Conservation (phyloP, 2,888 invertebrate species). For the Oasisia sp. region DNA sequence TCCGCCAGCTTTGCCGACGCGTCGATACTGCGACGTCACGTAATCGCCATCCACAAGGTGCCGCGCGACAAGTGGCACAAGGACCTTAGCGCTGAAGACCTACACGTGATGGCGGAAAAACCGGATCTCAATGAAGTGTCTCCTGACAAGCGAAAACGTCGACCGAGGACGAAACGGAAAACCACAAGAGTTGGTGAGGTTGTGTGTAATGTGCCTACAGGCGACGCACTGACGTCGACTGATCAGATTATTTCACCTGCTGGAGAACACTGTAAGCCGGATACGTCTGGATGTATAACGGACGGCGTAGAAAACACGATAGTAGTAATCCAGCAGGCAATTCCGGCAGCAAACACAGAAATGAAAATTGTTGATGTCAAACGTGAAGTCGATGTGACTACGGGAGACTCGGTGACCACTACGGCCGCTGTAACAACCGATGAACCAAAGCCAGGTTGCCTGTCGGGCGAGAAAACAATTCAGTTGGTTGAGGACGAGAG, state of each 20-base stretch:
- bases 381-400: neutral
- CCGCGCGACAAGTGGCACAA: neutral
- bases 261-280: neutral
- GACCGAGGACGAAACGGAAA: neutral
- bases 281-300: neutral
- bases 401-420: neutral
- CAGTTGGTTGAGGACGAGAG: neutral
- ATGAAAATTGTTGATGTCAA: neutral
- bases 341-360: neutral
- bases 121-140: neutral
- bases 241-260: neutral
- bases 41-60: constrained; percentile 32
- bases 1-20: constrained; percentile 30
- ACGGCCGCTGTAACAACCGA: neutral
- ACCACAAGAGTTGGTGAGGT: neutral
- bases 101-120: neutral
- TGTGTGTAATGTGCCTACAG: neutral
- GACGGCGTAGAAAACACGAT: neutral
- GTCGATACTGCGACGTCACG: constrained; percentile 32
- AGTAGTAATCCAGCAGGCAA: neutral
- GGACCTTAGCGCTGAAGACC: neutral
- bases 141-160: neutral
- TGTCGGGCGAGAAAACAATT: neutral
- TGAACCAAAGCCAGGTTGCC: neutral
- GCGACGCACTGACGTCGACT: neutral